Base-by-base conservation (phyloP, 2,888 invertebrate genomes). In the Schizaphis graminum region DNA sequence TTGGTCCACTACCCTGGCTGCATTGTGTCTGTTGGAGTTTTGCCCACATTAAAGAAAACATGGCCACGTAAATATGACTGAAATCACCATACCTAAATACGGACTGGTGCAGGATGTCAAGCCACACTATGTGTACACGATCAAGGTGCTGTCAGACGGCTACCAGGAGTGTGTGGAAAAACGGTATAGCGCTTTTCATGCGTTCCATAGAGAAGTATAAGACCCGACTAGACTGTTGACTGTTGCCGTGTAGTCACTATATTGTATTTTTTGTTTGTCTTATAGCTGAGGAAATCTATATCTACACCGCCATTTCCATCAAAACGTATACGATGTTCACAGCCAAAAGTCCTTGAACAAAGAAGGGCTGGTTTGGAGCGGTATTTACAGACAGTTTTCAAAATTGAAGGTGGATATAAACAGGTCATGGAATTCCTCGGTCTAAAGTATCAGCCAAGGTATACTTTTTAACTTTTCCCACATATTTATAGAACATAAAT, bases 301-400 rank as follows among this genome's bases (percentile, higher is more conserved):
- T 96, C 95, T 88, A 96, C 96, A 0, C 96, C 96, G 67, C 96
- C 96, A 86, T 97, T 97, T 95, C 97, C 97, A 41, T 97, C 97
- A 0, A 97, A 97, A 95, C 96, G 96, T 95, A 96, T 97, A 8
- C 95, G 97, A 94, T 97, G 97, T 95, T 96, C 96, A 84, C 97
- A 96, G 95, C 96, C 96, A 21, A 97, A 97, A 95, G 96, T 97
- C 35, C 95, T 97, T 89, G 97, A 97, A 95, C 96, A 96, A 90
- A 96, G 97, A 93, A 95, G 97, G 95, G 96, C 96, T 85, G 96
- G 96, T 88, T 95, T 97, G 92, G 96, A 97, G 95, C 95, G 95
- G 92, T 97, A 97, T 95, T 95, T 97, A 84, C 97, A 97, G 95
- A 96, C 96, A 95, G 96, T 96, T 96, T 95, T 96, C 91, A 95